phyloP scores from a whole-genome alignment of 2,888 invertebrate genomes.

The Schrankia costaestrigalis region DNA sequence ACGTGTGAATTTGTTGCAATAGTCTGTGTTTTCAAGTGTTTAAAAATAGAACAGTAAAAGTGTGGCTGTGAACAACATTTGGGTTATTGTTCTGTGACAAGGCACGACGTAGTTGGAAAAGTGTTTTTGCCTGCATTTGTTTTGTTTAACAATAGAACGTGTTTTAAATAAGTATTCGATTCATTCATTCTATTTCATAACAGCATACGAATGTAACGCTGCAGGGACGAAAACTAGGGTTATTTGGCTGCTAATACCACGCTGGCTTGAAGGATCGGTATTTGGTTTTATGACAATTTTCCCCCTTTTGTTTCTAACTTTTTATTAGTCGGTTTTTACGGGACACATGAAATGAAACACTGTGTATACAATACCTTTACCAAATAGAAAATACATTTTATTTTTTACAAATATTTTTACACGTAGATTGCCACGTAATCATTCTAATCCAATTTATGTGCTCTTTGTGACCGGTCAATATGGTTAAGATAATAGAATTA shows the following conservation, averaged over 20 bases:
- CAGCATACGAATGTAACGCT: too few relatives aligned
- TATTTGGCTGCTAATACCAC: too few relatives aligned
- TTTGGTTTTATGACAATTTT: too few relatives aligned
- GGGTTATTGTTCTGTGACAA: conserved; percentile 21
- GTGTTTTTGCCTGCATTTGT: conserved; percentile 42
- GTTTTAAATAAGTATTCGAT: conserved; percentile 20
- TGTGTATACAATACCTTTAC: too few relatives aligned
- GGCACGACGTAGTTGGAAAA: conserved; percentile 19
- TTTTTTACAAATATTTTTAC: too few relatives aligned
- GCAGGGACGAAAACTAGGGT: too few relatives aligned
- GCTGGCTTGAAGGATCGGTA: too few relatives aligned
- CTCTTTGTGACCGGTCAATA: conserved; percentile 38
- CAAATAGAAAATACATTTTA: too few relatives aligned
- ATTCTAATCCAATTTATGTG: conserved; percentile 51
- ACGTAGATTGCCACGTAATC: too few relatives aligned
- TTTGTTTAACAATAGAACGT: conserved; percentile 28
- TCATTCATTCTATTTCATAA: conserved; percentile 15
- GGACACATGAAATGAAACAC: too few relatives aligned
- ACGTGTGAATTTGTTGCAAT: conserved; percentile 26
- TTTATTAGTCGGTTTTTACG: too few relatives aligned
- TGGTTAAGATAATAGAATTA: conserved; percentile 27
- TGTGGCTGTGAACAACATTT: conserved; percentile 20
- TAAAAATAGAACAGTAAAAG: conserved; percentile 18
- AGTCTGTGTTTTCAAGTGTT: conserved; percentile 26
- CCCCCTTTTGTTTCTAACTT: too few relatives aligned